phyloP scores from a whole-genome alignment of 2,888 invertebrate genomes.

The Sarcophaga rosellei region DNA sequence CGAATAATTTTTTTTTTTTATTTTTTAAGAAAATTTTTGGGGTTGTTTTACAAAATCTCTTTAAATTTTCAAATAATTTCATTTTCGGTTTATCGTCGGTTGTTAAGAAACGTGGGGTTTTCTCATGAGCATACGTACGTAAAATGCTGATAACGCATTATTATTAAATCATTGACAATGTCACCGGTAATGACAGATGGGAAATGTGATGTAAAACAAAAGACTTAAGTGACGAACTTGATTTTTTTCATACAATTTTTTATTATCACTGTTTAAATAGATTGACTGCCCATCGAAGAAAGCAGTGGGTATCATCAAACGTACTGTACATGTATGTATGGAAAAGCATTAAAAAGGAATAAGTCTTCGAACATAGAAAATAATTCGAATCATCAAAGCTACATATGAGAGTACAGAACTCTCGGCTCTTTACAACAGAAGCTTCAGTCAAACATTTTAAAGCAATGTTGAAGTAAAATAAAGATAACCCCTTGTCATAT shows the following conservation, averaged over 20 bases:
- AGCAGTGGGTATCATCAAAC: too few species aligned
- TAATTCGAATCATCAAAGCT: too few species aligned
- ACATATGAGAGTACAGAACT: too few species aligned
- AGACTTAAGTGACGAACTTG: neutral
- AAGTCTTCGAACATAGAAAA: too few species aligned
- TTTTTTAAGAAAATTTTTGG: neutral
- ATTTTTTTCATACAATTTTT: neutral
- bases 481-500: too few species aligned
- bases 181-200: neutral
- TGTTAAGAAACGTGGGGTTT: neutral
- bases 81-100: neutral
- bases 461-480: too few species aligned
- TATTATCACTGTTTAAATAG: too few species aligned
- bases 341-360: too few species aligned
- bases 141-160: neutral
- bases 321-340: too few species aligned
- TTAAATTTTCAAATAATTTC: neutral
- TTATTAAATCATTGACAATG: neutral
- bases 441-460: too few species aligned
- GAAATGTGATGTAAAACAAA: neutral
- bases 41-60: neutral
- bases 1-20: neutral
- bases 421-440: too few species aligned
- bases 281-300: too few species aligned
- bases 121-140: neutral